Percentiles rank a stretch among this genome's conserved stretches.
Conservation (phyloP, 1,140 invertebrate species). For the Nephotettix cincticeps region DNA sequence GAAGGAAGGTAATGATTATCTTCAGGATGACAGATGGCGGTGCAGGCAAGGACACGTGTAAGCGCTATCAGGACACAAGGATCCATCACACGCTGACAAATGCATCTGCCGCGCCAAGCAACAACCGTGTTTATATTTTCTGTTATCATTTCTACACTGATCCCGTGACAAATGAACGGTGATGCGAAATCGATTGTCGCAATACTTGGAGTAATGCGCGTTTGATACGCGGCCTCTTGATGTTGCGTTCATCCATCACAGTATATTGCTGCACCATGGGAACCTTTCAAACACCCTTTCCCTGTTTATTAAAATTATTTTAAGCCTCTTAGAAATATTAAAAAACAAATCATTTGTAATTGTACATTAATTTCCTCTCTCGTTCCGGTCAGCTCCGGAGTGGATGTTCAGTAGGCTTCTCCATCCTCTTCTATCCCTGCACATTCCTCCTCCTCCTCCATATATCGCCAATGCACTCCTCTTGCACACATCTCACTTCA, state of each 20-base stretch:
- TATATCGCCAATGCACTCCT: no score
- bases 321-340: no score
- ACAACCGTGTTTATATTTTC: background rate
- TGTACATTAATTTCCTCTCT: no score
- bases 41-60: background rate
- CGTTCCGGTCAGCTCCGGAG: no score
- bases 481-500: no score
- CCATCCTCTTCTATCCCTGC: no score
- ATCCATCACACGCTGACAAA: background rate
- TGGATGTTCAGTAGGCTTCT: no score
- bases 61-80: background rate
- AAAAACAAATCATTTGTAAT: no score
- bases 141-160: background rate
- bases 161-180: background rate
- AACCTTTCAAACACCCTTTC: no score
- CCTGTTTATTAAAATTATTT: no score
- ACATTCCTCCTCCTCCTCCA: no score
- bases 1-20: no score
- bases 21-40: background rate
- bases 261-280: background rate
- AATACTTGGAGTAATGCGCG: background rate
- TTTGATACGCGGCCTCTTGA: conserved; percentile 15
- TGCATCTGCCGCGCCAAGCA: background rate
- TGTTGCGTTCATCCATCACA: conserved; percentile 4
- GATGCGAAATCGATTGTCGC: background rate